These are phyloP conservation scores for Philereme vetulata DNA, from an alignment of 2,888 invertebrate species.

Conservation along the genomic window DNA sequence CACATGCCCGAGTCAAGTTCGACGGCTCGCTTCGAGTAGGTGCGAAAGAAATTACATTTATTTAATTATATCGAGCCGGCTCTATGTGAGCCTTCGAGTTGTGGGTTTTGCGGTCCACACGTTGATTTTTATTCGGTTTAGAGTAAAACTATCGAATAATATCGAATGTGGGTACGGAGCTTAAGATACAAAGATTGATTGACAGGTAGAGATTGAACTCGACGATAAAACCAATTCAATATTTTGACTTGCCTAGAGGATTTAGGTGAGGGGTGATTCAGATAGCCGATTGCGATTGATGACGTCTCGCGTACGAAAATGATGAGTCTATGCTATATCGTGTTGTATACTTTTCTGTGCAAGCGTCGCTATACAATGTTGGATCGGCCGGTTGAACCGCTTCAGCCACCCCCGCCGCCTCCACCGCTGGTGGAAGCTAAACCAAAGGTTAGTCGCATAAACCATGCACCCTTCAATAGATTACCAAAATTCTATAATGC, in stretches of 20 bases:
- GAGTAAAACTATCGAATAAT: no score
- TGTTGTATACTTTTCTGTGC: constrained; percentile 42
- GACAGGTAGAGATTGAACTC: no score
- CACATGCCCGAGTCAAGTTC: no score
- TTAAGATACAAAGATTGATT: no score
- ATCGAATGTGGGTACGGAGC: no score
- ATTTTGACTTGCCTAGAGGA: neutral
- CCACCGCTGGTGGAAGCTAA: constrained; percentile 35
- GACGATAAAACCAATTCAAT: no score
- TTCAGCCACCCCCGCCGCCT: constrained; percentile 21
- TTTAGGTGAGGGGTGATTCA: neutral
- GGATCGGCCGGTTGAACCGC: constrained; percentile 41
- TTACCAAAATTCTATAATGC: neutral
- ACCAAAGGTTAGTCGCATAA: constrained; percentile 48
- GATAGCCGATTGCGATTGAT: neutral
- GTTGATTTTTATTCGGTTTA: no score
- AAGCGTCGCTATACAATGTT: constrained; percentile 51
- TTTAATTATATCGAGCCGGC: no score
- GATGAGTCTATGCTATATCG: constrained; percentile 7
- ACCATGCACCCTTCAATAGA: neutral
- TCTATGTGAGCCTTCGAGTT: no score
- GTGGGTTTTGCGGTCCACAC: no score
- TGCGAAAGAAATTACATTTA: no score
- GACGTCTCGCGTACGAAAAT: neutral
- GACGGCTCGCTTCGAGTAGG: no score